Percentiles rank a stretch among this genome's conserved stretches.
Evolutionary conservation across 2,113 vertebrate species (phyloP).

Genomic region (Urocolius indicus): DNA sequence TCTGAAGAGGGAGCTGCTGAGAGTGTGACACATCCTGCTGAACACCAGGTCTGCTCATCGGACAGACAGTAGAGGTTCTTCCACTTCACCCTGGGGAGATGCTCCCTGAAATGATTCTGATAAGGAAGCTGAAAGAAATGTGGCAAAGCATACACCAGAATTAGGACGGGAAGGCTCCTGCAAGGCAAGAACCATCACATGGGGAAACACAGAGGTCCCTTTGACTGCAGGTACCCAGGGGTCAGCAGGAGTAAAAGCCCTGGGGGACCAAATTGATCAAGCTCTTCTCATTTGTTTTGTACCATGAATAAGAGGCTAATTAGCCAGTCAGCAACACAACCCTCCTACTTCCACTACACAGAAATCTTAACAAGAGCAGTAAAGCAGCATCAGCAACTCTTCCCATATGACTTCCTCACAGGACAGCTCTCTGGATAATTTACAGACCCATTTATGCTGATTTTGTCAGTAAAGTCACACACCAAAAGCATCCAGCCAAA

Average conservation of each 20-base stretch:
- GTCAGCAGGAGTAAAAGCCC: neutral
- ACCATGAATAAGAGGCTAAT: neutral
- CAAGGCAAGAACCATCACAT: fast-evolving
- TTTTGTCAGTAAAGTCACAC: neutral
- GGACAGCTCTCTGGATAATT: neutral
- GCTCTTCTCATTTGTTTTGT: neutral
- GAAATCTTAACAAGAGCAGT: neutral
- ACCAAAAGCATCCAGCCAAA: neutral
- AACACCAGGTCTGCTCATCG: neutral
- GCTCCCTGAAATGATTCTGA: neutral
- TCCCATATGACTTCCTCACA: neutral
- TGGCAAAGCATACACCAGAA: neutral
- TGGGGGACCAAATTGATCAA: neutral
- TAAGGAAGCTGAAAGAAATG: neutral
- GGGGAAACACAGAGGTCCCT: fast-evolving
- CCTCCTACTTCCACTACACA: neutral
- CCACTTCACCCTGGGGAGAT: neutral
- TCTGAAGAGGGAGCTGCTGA: fast-evolving
- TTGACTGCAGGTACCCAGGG: neutral
- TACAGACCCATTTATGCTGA: neutral
- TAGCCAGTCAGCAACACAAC: neutral
- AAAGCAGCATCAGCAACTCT: neutral
- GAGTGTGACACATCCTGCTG: fast-evolving
- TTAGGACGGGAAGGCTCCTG: neutral
- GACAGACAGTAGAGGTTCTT: neutral